phyloP scores from a whole-genome alignment of 2,113 vertebrate genomes.

The Gymnarchus niloticus region DNA sequence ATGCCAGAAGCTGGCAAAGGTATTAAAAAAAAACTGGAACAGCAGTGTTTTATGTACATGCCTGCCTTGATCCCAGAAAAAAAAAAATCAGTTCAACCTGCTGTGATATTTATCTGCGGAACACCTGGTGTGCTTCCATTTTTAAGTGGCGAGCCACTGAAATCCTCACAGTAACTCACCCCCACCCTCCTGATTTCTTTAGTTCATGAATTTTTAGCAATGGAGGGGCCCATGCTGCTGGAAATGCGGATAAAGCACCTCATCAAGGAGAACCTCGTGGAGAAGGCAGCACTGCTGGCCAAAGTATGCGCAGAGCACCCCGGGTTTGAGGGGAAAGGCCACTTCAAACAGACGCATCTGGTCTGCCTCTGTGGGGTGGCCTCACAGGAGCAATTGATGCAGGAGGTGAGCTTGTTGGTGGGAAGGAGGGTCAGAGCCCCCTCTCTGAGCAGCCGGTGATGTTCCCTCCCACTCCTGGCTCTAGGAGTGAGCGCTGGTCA shows the following conservation, averaged over 20 bases:
- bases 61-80: no score
- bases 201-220: conserved; percentile 80
- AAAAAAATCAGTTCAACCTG: not conserved
- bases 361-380: conserved; percentile 84
- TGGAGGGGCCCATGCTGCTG: conserved; percentile 81
- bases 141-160: not conserved
- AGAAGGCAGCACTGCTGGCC: conserved; percentile 77
- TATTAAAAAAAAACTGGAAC: conserved; percentile 36
- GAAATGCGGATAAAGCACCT: conserved; percentile 91
- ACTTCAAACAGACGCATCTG: conserved; percentile 89
- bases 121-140: no score
- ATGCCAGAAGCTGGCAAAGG: conserved; percentile 68
- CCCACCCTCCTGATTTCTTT: not conserved
- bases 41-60: not conserved
- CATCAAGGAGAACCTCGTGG: conserved; percentile 78
- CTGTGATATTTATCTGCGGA: not conserved
- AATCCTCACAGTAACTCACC: not conserved
- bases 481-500: no score
- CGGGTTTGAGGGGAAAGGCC: conserved; percentile 72
- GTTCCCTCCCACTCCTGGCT: not conserved
- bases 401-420: conserved; percentile 69
- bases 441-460: not conserved
- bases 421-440: not conserved
- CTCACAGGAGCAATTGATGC: conserved; percentile 80
- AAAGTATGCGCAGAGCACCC: conserved; percentile 78